phyloP scores from a whole-genome alignment of 2,113 vertebrate species.

The Solea senegalensis region DNA sequence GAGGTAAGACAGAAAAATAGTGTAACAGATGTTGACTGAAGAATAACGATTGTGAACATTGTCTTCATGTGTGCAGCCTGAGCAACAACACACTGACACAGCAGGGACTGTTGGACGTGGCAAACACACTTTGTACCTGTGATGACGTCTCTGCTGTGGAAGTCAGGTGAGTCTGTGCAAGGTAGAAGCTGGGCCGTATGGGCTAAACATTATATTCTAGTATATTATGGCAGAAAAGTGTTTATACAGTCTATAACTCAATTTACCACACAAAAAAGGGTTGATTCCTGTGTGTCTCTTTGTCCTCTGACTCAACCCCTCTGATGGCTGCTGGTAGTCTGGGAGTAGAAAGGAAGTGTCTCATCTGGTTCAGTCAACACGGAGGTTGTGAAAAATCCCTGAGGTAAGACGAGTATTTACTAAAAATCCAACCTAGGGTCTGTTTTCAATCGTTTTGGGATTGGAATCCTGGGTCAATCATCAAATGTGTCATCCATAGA shows the following conservation, averaged over 20 bases:
- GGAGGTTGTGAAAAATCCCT: slow-evolving; percentile 69
- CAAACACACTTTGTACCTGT: slow-evolving; percentile 74
- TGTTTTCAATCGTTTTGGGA: too few species aligned
- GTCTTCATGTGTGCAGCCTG: slow-evolving; percentile 75
- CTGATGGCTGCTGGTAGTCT: slow-evolving; percentile 74
- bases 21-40: neutral
- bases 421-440: too few species aligned
- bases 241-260: too few species aligned
- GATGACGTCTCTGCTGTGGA: slow-evolving; percentile 71
- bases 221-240: too few species aligned
- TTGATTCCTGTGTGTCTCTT: neutral
- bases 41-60: neutral
- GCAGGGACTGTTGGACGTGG: slow-evolving; percentile 72
- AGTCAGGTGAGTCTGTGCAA: slow-evolving; percentile 76
- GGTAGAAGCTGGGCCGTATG: neutral
- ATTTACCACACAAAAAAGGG: neutral
- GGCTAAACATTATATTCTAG: too few species aligned
- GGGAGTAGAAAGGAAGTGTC: slow-evolving; percentile 73
- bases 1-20: slow-evolving; percentile 62
- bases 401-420: slow-evolving; percentile 75
- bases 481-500: too few species aligned
- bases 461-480: too few species aligned
- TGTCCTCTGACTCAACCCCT: neutral
- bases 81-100: slow-evolving; percentile 76
- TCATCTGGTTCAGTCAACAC: slow-evolving; percentile 75